A percentile compares a stretch with the other conserved stretches of the same genome.
These are phyloP conservation scores for Halocynthia aurantium DNA, from an alignment of 23 tunicate genomes.

Conservation along the genomic window DNA sequence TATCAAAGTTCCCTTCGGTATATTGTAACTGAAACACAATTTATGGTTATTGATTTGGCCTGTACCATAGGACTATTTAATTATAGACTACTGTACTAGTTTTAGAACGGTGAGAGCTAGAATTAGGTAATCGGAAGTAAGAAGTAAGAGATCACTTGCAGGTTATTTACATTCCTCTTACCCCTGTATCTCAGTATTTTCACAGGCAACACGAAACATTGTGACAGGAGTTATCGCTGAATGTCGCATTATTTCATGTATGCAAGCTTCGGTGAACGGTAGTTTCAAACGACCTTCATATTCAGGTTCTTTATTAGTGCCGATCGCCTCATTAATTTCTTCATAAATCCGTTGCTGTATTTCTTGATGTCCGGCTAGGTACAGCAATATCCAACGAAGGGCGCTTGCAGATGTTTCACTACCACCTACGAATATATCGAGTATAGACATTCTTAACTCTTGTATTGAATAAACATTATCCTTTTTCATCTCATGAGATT, in stretches of 20 bases:
- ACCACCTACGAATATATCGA: conserved; percentile 4
- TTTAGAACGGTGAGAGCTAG: too few species aligned
- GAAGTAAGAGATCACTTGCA: too few species aligned
- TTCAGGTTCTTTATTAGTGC: not conserved
- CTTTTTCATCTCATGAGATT: not conserved
- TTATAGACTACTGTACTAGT: too few species aligned
- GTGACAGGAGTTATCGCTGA: not conserved
- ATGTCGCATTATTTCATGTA: not conserved
- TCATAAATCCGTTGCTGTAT: not conserved
- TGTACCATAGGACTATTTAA: too few species aligned
- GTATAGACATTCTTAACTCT: not conserved
- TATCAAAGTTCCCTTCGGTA: not conserved
- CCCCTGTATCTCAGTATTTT: not conserved
- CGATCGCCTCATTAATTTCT: not conserved
- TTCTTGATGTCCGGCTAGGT: not conserved
- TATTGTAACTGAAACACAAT: not conserved
- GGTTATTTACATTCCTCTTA: too few species aligned
- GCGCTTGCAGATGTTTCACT: not conserved
- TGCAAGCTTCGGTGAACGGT: not conserved
- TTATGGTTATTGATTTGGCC: too few species aligned
- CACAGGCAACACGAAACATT: not conserved
- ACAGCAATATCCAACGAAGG: not conserved
- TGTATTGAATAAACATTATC: conserved; percentile 2
- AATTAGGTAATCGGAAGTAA: too few species aligned
- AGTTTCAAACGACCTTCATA: not conserved